phyloP scores from a whole-genome alignment of 2,113 vertebrate species.

The Austrofundulus limnaeus region DNA sequence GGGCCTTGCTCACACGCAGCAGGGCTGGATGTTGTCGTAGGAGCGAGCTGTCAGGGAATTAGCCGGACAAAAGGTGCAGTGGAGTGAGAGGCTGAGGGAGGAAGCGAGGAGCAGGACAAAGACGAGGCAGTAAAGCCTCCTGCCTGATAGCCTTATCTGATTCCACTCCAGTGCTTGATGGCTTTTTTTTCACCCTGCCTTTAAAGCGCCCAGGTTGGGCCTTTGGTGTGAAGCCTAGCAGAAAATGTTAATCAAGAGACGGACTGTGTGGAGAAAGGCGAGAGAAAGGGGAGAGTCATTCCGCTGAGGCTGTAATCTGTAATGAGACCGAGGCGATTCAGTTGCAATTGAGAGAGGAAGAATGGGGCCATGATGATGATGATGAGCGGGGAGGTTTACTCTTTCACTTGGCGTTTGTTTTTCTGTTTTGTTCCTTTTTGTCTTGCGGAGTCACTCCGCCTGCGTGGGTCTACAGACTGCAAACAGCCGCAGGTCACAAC shows the following conservation, averaged over 20 bases:
- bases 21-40: slow-evolving; percentile 48
- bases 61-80: slow-evolving; percentile 92
- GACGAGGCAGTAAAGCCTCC: slow-evolving; percentile 82
- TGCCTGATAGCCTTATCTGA: slow-evolving; percentile 90
- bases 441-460: slow-evolving; percentile 44
- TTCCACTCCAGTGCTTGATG: slow-evolving; percentile 80
- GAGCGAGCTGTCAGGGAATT: slow-evolving; percentile 83
- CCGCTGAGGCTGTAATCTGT: slow-evolving; percentile 66
- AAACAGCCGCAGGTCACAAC: slow-evolving; percentile 64
- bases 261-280: slow-evolving; percentile 65
- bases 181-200: slow-evolving; percentile 65
- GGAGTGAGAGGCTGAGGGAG: slow-evolving; percentile 94
- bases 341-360: slow-evolving; percentile 70
- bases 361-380: slow-evolving; percentile 72
- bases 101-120: slow-evolving; percentile 88
- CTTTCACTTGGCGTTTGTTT: slow-evolving; percentile 74
- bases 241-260: slow-evolving; percentile 85
- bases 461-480: slow-evolving; percentile 33
- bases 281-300: slow-evolving; percentile 73
- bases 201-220: slow-evolving; percentile 83
- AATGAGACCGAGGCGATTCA: slow-evolving; percentile 76
- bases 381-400: slow-evolving; percentile 69
- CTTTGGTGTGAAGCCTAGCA: slow-evolving; percentile 81
- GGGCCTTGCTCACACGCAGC: slow-evolving; percentile 13
- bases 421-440: slow-evolving; percentile 62